Conservation (phyloP, 2,888 invertebrate genomes). For the Drosophila villosipedis region DNA sequence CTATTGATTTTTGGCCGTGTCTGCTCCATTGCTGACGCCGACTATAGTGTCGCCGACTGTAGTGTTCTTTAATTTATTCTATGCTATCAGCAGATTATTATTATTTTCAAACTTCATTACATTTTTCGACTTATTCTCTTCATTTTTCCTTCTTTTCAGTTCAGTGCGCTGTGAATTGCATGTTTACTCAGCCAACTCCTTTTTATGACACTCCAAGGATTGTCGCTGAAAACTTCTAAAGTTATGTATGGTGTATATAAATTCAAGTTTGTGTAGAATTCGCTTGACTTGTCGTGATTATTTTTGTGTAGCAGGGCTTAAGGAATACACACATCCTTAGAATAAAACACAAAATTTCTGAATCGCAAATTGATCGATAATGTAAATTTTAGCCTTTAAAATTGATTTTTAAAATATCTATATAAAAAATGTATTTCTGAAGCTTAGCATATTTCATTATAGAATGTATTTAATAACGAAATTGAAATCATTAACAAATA, state of each 20-base stretch:
- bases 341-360: background rate
- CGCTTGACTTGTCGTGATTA: background rate
- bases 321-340: background rate
- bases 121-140: conserved; percentile 7
- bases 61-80: conserved; percentile 74
- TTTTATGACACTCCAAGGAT: conserved; percentile 55
- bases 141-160: conserved; percentile 19
- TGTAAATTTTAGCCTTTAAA: background rate
- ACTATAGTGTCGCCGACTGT: conserved; percentile 64
- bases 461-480: background rate
- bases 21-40: conserved; percentile 44
- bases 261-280: conserved; percentile 9
- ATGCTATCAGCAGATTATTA: conserved; percentile 56
- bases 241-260: conserved; percentile 13
- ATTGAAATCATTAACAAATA: background rate
- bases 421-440: background rate
- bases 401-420: background rate
- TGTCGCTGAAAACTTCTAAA: conserved; percentile 13
- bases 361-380: background rate
- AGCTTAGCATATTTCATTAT: background rate
- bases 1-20: conserved; percentile 79
- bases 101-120: conserved; percentile 55
- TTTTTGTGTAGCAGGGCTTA: background rate
- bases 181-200: conserved; percentile 38
- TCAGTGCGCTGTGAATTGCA: conserved; percentile 45